Conservation (phyloP, 2,888 invertebrate genomes). For the Drosophila falleni region DNA sequence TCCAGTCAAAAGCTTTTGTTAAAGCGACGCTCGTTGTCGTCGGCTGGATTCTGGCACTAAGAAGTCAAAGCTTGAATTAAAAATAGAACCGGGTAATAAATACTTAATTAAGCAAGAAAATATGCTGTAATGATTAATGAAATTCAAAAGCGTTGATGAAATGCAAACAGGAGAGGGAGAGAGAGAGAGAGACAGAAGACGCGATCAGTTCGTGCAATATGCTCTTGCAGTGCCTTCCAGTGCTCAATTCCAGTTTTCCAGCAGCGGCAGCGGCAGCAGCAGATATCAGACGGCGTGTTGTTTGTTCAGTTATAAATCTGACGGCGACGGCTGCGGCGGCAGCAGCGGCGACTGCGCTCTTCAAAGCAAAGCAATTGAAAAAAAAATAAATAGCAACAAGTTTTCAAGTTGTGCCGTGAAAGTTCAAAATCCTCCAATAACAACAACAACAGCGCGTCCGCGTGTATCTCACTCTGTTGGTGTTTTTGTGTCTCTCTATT, state of each 20-base stretch:
- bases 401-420: constrained; percentile 51
- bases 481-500: constrained; percentile 3
- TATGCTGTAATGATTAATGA: constrained; percentile 12
- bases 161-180: background rate
- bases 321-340: constrained; percentile 47
- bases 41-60: constrained; percentile 7
- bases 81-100: constrained; percentile 5
- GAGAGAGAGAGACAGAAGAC: background rate
- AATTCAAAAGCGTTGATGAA: constrained; percentile 11
- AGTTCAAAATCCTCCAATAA: constrained; percentile 48
- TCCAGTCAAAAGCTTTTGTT: constrained; percentile 38
- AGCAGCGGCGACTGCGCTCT: constrained; percentile 48
- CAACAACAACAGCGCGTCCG: constrained; percentile 35
- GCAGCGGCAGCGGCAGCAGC: background rate
- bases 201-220: background rate
- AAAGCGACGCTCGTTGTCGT: constrained; percentile 14
- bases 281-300: constrained; percentile 12
- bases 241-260: constrained; percentile 43
- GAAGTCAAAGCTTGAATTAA: constrained; percentile 47
- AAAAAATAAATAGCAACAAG: constrained; percentile 46
- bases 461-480: constrained; percentile 7
- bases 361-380: background rate
- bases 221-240: constrained; percentile 33
- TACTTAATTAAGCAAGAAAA: constrained; percentile 6
- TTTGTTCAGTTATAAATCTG: constrained; percentile 49